Conservation (phyloP, 1,140 invertebrate genomes). For the Brachionus paranguensis region DNA sequence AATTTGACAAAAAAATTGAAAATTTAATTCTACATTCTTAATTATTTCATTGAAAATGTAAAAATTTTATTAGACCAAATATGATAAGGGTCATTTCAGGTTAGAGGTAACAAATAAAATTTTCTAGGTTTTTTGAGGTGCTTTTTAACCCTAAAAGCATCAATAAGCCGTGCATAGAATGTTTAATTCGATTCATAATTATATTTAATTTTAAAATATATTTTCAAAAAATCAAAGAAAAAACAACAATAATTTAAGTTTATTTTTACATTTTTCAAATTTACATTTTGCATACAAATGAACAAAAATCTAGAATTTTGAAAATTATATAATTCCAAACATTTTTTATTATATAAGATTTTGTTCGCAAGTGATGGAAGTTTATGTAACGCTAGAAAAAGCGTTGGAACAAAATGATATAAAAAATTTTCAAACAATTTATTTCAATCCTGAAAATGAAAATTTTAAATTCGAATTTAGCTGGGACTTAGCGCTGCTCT, state of each 20-base stretch:
- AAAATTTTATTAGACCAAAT: not conserved
- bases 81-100: not conserved
- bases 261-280: too few species aligned
- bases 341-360: not conserved
- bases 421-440: not conserved
- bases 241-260: too few species aligned
- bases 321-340: not conserved
- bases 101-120: not conserved
- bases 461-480: not conserved
- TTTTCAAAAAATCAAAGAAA: not conserved
- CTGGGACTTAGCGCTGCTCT: not conserved
- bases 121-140: not conserved
- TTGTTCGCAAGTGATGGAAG: not conserved
- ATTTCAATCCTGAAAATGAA: not conserved
- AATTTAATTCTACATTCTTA: too few species aligned
- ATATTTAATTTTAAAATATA: too few species aligned
- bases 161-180: not conserved
- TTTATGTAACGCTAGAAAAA: not conserved
- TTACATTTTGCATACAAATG: not conserved
- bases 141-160: not conserved
- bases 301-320: not conserved
- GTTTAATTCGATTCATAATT: too few species aligned
- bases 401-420: constrained; percentile 7
- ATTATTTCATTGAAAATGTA: too few species aligned
- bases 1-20: too few species aligned